Conservation (phyloP, 2,888 invertebrate genomes). For the Pasiphila rectangulata region DNA sequence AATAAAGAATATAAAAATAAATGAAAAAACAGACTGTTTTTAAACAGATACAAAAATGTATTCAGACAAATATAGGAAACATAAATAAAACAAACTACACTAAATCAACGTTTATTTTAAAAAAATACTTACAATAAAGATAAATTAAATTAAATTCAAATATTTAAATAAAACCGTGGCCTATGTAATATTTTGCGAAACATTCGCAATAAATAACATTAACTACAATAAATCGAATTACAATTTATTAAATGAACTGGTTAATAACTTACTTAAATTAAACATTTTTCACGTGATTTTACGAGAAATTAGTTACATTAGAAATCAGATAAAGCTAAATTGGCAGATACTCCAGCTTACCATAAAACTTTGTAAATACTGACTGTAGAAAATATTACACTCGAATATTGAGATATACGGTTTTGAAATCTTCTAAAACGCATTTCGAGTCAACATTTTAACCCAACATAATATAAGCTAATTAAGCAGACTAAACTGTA, state of each 20-base stretch:
- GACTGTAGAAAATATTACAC: slow-evolving; percentile 9
- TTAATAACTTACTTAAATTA: too few species aligned
- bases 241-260: slow-evolving; percentile 10
- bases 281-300: slow-evolving; percentile 46
- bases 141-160: slow-evolving; percentile 1
- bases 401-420: too few species aligned
- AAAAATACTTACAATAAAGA: too few species aligned
- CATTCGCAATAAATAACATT: slow-evolving; percentile 12
- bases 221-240: slow-evolving; percentile 11
- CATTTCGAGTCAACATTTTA: too few species aligned
- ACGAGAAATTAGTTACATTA: slow-evolving; percentile 43
- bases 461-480: too few species aligned
- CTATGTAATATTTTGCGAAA: slow-evolving; percentile 3
- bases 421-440: too few species aligned
- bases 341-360: slow-evolving; percentile 46
- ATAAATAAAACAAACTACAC: slow-evolving; percentile 12
- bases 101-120: slow-evolving; percentile 9
- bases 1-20: too few species aligned
- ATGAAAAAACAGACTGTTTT: too few species aligned
- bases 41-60: too few species aligned
- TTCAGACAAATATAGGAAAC: too few species aligned
- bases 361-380: slow-evolving; percentile 53
- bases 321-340: slow-evolving; percentile 45
- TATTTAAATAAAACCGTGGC: slow-evolving; percentile 1
- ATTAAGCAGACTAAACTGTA: too few species aligned